Evolutionary conservation across 2,797 vertebrate species (phyloP), one percentile per base, ranked within the genome.

Genomic region (Diplodus puntazzo): DNA sequence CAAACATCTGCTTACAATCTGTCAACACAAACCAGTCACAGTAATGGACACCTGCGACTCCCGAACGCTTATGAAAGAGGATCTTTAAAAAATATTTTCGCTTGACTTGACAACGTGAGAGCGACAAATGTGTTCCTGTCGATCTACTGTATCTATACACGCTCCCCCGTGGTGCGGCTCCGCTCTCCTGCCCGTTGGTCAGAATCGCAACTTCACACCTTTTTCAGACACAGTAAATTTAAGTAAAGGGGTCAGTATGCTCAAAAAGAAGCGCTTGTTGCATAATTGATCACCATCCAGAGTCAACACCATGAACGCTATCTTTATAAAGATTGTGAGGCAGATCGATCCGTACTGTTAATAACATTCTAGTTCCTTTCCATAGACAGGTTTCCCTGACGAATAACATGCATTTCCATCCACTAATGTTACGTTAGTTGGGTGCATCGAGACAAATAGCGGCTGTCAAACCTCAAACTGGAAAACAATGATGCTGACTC

Each of bases 1-100:
- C 83, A 54, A 82, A 89, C 90, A 91, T 90, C 87, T 92, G 91
- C 89, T 86, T 80, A 80, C 85, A 77, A 87, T 91, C 87, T 88
- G 87, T 86, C 85, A 78, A 69, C 80, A 57, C 74, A 69, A 48
- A 69, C 66, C 76, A 43, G 79, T 65, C 82, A 58, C 65, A 42
- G 72, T 39, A 69, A 69, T 3, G 76, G 81, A 88, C 86, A 91
- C 85, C 88, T 90, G 89, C 14, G 62, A 79, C 52, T 80, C 87
- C 71, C 69, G 50, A 27, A 59, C 55, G 63, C 55, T 53, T 65
- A 45, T 39, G 39, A 43, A 39, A 39, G 58, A 69, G 5, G 39
- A 62, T 52, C 25, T 54, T 46, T 25, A 10, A 43, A 48, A 48
- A 69, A 21, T 30, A 27, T 18, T 50, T 45, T 73, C 27, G 53